Conservation (phyloP, 2,113 vertebrate genomes). For the Dasyornis broadbenti region DNA sequence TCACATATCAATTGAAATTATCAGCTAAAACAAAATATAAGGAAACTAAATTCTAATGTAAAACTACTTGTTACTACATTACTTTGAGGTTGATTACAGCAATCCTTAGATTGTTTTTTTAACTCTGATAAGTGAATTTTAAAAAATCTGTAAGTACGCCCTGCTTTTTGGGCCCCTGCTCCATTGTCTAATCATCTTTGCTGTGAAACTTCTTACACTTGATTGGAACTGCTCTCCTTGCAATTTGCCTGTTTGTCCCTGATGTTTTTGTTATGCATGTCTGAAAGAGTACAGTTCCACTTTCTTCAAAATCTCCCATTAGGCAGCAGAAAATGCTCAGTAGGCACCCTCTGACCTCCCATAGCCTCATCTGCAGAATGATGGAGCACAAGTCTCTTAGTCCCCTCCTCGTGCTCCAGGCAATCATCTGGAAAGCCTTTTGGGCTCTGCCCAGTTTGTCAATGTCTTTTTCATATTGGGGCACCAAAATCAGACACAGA, state of each 20-base stretch:
- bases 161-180: neutral
- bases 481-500: neutral
- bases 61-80: neutral
- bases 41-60: neutral
- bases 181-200: neutral
- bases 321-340: neutral
- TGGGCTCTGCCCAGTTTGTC: neutral
- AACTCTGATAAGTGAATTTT: neutral
- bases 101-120: neutral
- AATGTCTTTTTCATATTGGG: neutral
- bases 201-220: neutral
- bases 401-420: accelerated
- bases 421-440: neutral
- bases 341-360: neutral
- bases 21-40: neutral
- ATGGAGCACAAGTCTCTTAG: accelerated
- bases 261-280: neutral
- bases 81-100: neutral
- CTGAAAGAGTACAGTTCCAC: neutral
- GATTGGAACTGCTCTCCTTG: neutral
- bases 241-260: neutral
- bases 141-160: neutral
- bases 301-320: neutral
- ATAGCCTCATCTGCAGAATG: neutral
- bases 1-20: neutral